Base-by-base conservation (phyloP, 2,888 invertebrate species). In the Epiblema foenella region DNA sequence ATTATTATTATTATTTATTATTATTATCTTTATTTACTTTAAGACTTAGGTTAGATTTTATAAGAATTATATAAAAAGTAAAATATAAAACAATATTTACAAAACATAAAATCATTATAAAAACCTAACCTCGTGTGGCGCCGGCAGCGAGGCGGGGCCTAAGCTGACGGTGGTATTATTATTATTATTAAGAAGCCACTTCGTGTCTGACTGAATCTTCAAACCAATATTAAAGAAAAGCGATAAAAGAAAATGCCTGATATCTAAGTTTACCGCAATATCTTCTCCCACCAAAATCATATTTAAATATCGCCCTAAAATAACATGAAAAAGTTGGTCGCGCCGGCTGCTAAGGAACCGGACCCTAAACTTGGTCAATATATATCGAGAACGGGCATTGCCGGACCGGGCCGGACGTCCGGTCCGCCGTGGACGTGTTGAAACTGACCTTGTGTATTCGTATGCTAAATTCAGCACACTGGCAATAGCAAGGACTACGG, bases 361-460 rank as follows among this genome's bases (percentile, higher is more conserved):
- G 65, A n/a, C 69, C 69, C 69, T n/a, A 70, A 70, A 70, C 59
- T 70, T 70, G 46, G 20, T 52, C 69, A 70, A 65, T 59, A 64
- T 69, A 49, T 56, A n/a, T 56, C 2, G 39, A 17, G 24, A 24
- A 57, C 51, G n/a, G 46, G n/a, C 33, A 7, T 3, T 3, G 9
- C 8, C 8, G 46, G 42, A 18, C 52, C 33, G 20, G 51, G 9
- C 12, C 52, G 37, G 33, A 56, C 29, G 58, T 37, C 58, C 67
- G 58, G 37, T 8, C 9, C 33, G n/a, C n/a, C n/a, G n/a, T n/a
- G n/a, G n/a, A 24, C 59, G 29, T 39, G 67, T 49, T 57, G 33
- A 63, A 54, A 63, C 15, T 18, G 33, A 59, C 67, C 58, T 51
- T 49, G 7, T 58, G 51, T 54, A 18, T n/a, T 49, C 29, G 51